Base-by-base conservation (phyloP, 2,888 invertebrate species). In the Cecidostiba fungosa region DNA sequence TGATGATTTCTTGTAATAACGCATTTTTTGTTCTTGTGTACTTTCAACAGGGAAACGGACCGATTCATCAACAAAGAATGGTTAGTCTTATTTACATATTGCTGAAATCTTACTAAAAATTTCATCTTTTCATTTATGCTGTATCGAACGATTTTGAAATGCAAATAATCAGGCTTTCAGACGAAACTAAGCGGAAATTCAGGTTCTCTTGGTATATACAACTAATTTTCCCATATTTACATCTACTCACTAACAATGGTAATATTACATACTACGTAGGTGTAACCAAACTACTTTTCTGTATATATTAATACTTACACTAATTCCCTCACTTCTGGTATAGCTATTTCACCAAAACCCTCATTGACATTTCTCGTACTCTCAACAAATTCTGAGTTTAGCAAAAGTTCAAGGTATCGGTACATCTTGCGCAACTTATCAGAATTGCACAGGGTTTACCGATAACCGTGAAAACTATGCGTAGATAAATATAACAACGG, bases 61-160 rank as follows among this genome's bases (percentile, higher is more conserved):
- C 77, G 82, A 82, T 85, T 85, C 85, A 85, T 78, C 88, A 88
- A 88, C 89, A 88, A 77, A 84, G 85, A 88, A 87, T 88, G 88
- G 88, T 88, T 81, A 87, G 87, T 89, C 77, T 81, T 85, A 80
- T 85, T 87, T 89, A 78, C 77, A 82, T 82, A 73, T 47, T 36
- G 72, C 82, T 62, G 62, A 72, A 82, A 80, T 70, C 19, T 79
- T 72, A 43, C 59, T 72, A 81, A 80, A 82, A 43, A 81, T 82
- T 85, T 39, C 47, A 32, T n/a, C 54, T 82, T 77, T 8, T 12
- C 43, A 66, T 59, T 80, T 50, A 73, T 26, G 81, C 81, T 54
- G 19, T 80, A 69, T 80, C n/a, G 50, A 50, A 59, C 54, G 79
- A 47, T n/a, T 43, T 59, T 69, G 36, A 72, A 80, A 85, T 85